Evolutionary conservation across 2,113 vertebrate species (phyloP), one percentile per base, ranked within the genome.

Genomic region (Entosphenus tridentatus): DNA sequence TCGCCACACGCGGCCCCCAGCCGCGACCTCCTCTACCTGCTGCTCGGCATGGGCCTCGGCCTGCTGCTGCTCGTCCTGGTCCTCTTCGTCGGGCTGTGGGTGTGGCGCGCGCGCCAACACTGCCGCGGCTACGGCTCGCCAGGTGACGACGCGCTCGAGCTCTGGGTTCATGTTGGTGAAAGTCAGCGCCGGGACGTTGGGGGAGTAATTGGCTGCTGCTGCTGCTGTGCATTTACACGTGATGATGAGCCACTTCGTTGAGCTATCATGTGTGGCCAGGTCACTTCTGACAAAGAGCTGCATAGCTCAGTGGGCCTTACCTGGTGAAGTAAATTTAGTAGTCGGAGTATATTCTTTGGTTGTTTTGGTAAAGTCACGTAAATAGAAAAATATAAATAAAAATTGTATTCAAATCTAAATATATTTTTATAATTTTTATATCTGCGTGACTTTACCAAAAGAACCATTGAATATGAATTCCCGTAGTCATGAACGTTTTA

Each of bases 11-110:
- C 39, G 39, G 39, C 39, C 39, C 39, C 39, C 39, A 83, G 82
- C 70, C 69, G 88, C 0, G 86, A 89, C 3, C 82, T 89, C 77
- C 76, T 97, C 1, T 97, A 95, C 71, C 76, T 93, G 71, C 89
- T 97, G 0, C 89, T 97, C 55, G 91, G 90, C 75, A 88, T 85
- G 0, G 84, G 96, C 56, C 78, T 97, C 5, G 87, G 83, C 0
- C 82, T 87, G 68, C 96, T 96, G 93, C 88, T 97, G 10, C 85
- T 97, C 67, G 93, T 95, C 67, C 81, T 96, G 67, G 80, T 97
- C 70, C 80, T 78, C 5, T 95, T 97, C 74, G 96, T 96, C 2
- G 87, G 85, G 70, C 92, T 97, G 85, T 97, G 93, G 73, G 80
- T 97, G 14, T 92, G 87, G 86, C 86, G 86, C 78, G 93, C 85